Evolutionary conservation across 92 coral and sea anemone species (phyloP), one percentile per base, ranked within the genome.

Genomic region (Virgularia gustaviana): DNA sequence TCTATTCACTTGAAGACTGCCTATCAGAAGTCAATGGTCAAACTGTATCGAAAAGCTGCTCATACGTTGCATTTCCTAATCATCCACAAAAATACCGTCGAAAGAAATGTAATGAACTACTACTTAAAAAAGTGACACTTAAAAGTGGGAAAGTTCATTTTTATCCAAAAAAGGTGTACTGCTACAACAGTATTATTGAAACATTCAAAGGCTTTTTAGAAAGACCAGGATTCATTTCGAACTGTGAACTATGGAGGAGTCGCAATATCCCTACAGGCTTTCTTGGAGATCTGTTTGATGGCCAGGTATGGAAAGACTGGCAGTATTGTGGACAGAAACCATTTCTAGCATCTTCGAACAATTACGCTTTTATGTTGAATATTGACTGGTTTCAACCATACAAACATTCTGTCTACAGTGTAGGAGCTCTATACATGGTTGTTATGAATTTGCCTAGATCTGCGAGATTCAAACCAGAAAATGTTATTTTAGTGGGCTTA

Each of bases 381-480:
- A 79, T 86, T 9, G 88, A 83, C 39, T 83, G 83, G 82, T 87
- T 87, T 37, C 89, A 86, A 53, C 88, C 90, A 34, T 78, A 73
- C 60, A 75, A 81, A 36, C 82, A 83, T 33, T 71, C 78, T 1
- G 15, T 49, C 0, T 65, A 85, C 33, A 81, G 85, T 75, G 84
- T 86, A 4, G 86, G 96, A 1, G 90, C 82, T 0, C 55, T 88
- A 9, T 85, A 82, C 35, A 67, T 85, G 72, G 86, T 78, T 8
- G 36, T 87, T 16, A 74, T 88, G 73, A 88, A 88, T 30, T 63
- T 88, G 9, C 89, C 89, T 19, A 63, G 95, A 20, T 15, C 75
- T 9, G 77, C 57, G 23, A 65, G 95, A 20, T 85, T 72, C 61
- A 80, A 85, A 43, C 80, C 74, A 3, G 94, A 85, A 28, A 88